A percentile compares a stretch with the other conserved stretches of the same genome.
Evolutionary conservation across 1,140 invertebrate species (phyloP).

Genomic region (Neomicropteryx cornuta): DNA sequence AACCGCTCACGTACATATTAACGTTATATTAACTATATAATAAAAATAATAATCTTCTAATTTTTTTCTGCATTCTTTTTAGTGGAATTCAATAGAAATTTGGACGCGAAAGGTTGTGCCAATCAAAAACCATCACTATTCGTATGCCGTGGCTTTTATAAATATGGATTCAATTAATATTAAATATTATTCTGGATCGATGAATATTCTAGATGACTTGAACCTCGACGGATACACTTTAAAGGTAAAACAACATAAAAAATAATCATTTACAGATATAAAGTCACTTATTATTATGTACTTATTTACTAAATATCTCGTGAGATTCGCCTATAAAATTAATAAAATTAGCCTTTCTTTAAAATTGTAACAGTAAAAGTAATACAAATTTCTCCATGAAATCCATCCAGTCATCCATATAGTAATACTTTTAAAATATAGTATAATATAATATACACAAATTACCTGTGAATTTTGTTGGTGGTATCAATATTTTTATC

Average conservation of each 20-base stretch:
- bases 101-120: slow-evolving; percentile 12
- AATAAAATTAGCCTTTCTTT: not conserved
- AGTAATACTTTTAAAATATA: not conserved
- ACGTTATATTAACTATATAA: not conserved
- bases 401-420: not conserved
- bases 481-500: too few species aligned
- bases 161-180: slow-evolving; percentile 10
- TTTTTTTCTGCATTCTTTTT: slow-evolving; percentile 7
- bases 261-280: not conserved
- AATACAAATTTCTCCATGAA: not conserved
- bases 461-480: too few species aligned
- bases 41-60: slow-evolving; percentile 4
- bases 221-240: slow-evolving; percentile 10
- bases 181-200: slow-evolving; percentile 5
- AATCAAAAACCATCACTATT: slow-evolving; percentile 7
- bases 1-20: not conserved
- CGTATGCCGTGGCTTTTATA: slow-evolving; percentile 13
- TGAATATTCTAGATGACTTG: slow-evolving; percentile 6
- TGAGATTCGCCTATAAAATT: not conserved
- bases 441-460: too few species aligned
- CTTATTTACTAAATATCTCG: not conserved
- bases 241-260: slow-evolving; percentile 9
- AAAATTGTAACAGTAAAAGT: not conserved
- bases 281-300: not conserved
- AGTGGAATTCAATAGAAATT: slow-evolving; percentile 12